Evolutionary conservation across 2,797 vertebrate species (phyloP), one percentile per base, ranked within the genome.

Genomic region (Glyptemys insculpta): DNA sequence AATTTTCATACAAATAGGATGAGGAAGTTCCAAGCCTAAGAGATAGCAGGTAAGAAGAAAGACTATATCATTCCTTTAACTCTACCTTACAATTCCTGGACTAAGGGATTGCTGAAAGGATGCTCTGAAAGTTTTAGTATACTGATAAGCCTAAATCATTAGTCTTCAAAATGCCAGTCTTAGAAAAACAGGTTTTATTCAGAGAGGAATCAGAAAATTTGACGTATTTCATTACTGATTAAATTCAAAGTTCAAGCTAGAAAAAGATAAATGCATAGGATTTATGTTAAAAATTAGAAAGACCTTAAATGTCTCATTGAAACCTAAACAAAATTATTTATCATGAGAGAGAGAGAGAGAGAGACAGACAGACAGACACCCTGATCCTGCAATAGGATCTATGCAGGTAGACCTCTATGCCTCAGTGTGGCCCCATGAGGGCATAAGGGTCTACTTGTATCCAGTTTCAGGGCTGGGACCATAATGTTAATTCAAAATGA

Each of bases 31-130:
- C n/a, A 41, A 72, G n/a, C 19, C 37, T 37, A 68, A 68, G n/a
- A 19, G n/a, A 62, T 62, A 21, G 62, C 34, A 68, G 37, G n/a
- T 68, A 37, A 62, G 31, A 34, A 62, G 12, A 31, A 59, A 31
- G 57, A 59, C 57, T 59, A 12, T 14, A 27, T 12, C 12, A 59
- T 59, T 59, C 57, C 47, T 50, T 1, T 0, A 47, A 53, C 16
- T 54, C 59, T 72, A 6, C 0, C 0, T 86, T 65, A 47, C 37
- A 16, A 12, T 49, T n/a, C 41, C 16, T 74, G 29, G 68, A 8
- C 79, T 50, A 79, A 52, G 0, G 0, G 72, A 56, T 34, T 50
- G 8, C 81, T n/a, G 65, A 11, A 88, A 90, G 44, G 29, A 82
- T 72, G 59, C 56, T 88, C 82, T 53, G 79, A 90, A 86, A 86